Evolutionary conservation across 2,888 invertebrate species (phyloP).

Genomic region (Serrognathus titanus): DNA sequence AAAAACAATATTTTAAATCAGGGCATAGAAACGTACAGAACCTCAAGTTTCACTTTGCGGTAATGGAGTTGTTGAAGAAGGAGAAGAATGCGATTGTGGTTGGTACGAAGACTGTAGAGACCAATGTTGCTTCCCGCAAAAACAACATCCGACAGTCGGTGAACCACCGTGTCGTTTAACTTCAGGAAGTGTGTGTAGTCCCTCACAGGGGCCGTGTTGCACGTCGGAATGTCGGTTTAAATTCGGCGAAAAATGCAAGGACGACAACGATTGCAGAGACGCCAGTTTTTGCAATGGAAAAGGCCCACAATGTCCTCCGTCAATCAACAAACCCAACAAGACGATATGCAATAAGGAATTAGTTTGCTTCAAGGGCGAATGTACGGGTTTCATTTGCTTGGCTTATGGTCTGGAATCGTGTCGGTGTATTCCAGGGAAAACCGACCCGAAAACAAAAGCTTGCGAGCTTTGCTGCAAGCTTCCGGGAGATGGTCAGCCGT

Average conservation of each 20-base stretch:
- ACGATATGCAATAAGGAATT: slow-evolving; percentile 96
- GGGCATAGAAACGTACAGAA: slow-evolving; percentile 55
- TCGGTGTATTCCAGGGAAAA: slow-evolving; percentile 78
- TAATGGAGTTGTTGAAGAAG: slow-evolving; percentile 94
- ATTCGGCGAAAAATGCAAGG: slow-evolving; percentile 85
- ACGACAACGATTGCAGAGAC: slow-evolving; percentile 91
- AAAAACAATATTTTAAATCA: no score
- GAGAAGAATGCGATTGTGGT: slow-evolving; percentile 98
- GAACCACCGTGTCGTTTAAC: slow-evolving; percentile 86
- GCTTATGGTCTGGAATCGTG: slow-evolving; percentile 95
- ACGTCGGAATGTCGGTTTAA: slow-evolving; percentile 79
- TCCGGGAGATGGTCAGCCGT: slow-evolving; percentile 77
- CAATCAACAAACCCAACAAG: slow-evolving; percentile 88
- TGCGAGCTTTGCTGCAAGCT: slow-evolving; percentile 91
- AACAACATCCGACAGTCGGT: slow-evolving; percentile 69
- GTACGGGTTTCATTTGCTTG: slow-evolving; percentile 96
- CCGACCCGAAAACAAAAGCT: slow-evolving; percentile 78
- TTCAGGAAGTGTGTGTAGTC: slow-evolving; percentile 74
- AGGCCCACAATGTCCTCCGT: slow-evolving; percentile 87
- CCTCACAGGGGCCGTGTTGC: slow-evolving; percentile 94
- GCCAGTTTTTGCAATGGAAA: slow-evolving; percentile 89
- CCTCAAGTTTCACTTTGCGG: slow-evolving; percentile 95
- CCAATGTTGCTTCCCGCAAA: slow-evolving; percentile 89
- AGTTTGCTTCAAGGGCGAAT: slow-evolving; percentile 96
- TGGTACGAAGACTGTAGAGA: slow-evolving; percentile 96